Evolutionary conservation across 2,888 invertebrate genomes (phyloP), one percentile per base, ranked within the genome.

Genomic region (Ophion ellenae): DNA sequence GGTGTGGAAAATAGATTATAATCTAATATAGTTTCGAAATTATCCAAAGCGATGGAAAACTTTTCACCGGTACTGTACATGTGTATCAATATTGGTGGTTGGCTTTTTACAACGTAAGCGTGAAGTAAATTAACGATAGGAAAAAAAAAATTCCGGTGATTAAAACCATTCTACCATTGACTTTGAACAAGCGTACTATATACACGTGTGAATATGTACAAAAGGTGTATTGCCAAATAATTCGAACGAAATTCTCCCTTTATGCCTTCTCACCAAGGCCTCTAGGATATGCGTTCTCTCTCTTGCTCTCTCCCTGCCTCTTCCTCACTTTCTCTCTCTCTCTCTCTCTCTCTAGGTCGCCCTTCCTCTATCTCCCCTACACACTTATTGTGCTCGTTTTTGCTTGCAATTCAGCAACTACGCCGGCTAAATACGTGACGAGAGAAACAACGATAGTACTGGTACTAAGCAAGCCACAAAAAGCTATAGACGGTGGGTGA

Each of bases 231-330:
- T 14, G 11, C 20, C 20, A 40, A 20, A 45, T 45, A 45, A 45
- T 69, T 45, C 69, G 40, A 69, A 69, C 69, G 40, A 69, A 69
- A 69, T 20, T 20, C 24, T 69, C 69, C 74, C 74, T 83, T 83
- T 80, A 79, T 79, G 61, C 80, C 59, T 70, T 84, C 75, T 84
- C 70, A n/a, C 17, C 9, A 66, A 64, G 64, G 75, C 64, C 79
- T 84, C 64, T 69, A 59, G 80, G 53, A 79, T 32, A 24, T 24
- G 24, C 24, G 61, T 74, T 76, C 63, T 14, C n/a, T n/a, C 59
- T 64, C 57, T 45, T 67, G 76, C 45, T 40, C 64, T 47, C 57
- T 83, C 73, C 61, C 53, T 47, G 47, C 9, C 9, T 7, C 0
- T 47, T 10, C 14, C n/a, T n/a, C n/a, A n/a, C n/a, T n/a, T n/a